These are phyloP conservation scores for Chymomyza fuscimana DNA, from an alignment of 2,888 invertebrate genomes.

Conservation along the genomic window DNA sequence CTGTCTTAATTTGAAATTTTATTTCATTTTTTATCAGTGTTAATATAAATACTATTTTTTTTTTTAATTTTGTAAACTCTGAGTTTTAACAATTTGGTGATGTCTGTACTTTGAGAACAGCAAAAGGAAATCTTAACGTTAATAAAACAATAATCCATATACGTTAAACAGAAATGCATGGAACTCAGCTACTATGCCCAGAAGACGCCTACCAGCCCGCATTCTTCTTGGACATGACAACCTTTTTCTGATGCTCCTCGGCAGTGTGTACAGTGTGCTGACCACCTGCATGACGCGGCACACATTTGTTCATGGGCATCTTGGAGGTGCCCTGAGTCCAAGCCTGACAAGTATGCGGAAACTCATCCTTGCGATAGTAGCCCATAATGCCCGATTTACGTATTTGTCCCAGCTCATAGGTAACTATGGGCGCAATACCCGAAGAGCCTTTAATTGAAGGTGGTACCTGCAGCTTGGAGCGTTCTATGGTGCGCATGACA, in stretches of 20 bases:
- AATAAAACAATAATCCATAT: neutral
- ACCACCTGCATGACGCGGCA: slow-evolving; percentile 87
- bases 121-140: neutral
- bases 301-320: slow-evolving; percentile 55
- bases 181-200: too few species aligned
- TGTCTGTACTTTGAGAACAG: neutral
- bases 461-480: slow-evolving; percentile 80
- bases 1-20: too few species aligned
- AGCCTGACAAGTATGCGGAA: slow-evolving; percentile 64
- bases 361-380: slow-evolving; percentile 74
- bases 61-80: neutral
- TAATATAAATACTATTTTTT: neutral
- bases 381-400: slow-evolving; percentile 75
- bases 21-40: too few species aligned
- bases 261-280: slow-evolving; percentile 87
- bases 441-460: slow-evolving; percentile 82
- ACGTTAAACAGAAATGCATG: too few species aligned
- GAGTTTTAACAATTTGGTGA: neutral
- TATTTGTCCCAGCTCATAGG: slow-evolving; percentile 85
- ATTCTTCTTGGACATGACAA: slow-evolving; percentile 59
- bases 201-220: slow-evolving; percentile 44
- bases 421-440: slow-evolving; percentile 86
- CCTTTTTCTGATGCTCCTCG: slow-evolving; percentile 83
- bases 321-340: slow-evolving; percentile 54
- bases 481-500: slow-evolving; percentile 84